Evolutionary conservation across 2,797 vertebrate species (phyloP), one percentile per base, ranked within the genome.

Genomic region (Anisognathus igniventris): DNA sequence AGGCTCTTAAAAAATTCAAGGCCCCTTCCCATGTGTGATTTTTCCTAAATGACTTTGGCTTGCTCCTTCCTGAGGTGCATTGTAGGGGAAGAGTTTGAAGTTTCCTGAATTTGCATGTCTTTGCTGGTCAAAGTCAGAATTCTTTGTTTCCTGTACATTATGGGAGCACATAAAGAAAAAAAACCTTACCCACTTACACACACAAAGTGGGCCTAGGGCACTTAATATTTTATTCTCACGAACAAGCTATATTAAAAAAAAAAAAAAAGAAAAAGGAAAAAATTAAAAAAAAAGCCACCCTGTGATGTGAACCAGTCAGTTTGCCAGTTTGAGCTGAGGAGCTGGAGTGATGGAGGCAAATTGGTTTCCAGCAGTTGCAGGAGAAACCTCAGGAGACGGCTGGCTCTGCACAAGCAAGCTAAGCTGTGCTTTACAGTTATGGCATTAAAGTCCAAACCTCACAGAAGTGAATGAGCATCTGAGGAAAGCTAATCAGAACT

Each of bases 401-500:
- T 92, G 76, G 73, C 95, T 95, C 94, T 90, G 96, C 77, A 91
- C 88, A 94, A 78, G 96, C 86, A 95, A 93, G 95, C 91, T 96
- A 96, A 97, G 94, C 88, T 96, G 88, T 82, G 95, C 95, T 97
- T 96, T 95, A 90, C 92, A 95, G 91, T 95, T 92, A 92, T 7
- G 86, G 90, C 95, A 96, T 96, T 97, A 95, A 96, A 96, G 92
- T 89, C 96, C 94, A 96, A 95, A 84, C 71, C 88, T 96, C 91
- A 87, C 80, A 92, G 95, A 97, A 95, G 76, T 96, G 96, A 97
- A 95, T 71, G 94, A 96, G 88, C 95, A 94, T 97, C 94, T 94
- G 89, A 97, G 92, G 93, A 95, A 96, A 97, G 90, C 92, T 96
- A 96, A 97, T 96, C 96, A 92, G 94, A 97, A 94, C 82, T 94